Conservation (phyloP, 2,888 invertebrate genomes). For the Drosophila anceps region DNA sequence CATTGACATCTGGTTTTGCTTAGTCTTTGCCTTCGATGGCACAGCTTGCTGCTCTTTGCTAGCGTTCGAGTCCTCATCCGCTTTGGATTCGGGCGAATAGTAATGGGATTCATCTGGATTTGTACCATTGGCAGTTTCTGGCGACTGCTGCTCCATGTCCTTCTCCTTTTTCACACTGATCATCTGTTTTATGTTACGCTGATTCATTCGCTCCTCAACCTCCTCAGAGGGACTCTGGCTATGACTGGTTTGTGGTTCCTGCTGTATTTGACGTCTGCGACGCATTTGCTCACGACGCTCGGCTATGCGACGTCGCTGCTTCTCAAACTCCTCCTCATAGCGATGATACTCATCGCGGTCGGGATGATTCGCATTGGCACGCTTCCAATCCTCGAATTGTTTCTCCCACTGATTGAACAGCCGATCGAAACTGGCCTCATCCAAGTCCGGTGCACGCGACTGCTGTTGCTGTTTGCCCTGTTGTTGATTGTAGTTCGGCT, state of each 20-base stretch:
- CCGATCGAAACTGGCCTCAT: constrained; percentile 94
- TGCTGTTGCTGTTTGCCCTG: constrained; percentile 87
- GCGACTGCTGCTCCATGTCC: background rate
- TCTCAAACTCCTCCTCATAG: constrained; percentile 95
- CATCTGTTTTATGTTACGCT: background rate
- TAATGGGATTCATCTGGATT: background rate
- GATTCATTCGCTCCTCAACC: background rate
- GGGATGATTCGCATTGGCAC: constrained; percentile 95
- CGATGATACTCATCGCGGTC: constrained; percentile 94
- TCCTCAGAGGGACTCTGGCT: background rate
- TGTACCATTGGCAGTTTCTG: background rate
- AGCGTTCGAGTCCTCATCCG: background rate
- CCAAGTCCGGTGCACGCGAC: constrained; percentile 87
- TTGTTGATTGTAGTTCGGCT: constrained; percentile 87
- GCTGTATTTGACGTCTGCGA: constrained; percentile 85
- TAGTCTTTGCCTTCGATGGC: background rate
- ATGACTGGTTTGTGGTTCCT: background rate
- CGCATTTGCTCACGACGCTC: constrained; percentile 94
- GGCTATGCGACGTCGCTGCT: constrained; percentile 91
- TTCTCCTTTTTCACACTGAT: background rate
- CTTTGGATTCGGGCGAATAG: background rate
- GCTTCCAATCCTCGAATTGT: constrained; percentile 96
- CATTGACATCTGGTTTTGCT: too few species aligned
- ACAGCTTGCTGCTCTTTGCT: background rate
- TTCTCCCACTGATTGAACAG: constrained; percentile 97